Base-by-base conservation (phyloP, 2,888 invertebrate species). In the Flabesymbios commensalis region DNA sequence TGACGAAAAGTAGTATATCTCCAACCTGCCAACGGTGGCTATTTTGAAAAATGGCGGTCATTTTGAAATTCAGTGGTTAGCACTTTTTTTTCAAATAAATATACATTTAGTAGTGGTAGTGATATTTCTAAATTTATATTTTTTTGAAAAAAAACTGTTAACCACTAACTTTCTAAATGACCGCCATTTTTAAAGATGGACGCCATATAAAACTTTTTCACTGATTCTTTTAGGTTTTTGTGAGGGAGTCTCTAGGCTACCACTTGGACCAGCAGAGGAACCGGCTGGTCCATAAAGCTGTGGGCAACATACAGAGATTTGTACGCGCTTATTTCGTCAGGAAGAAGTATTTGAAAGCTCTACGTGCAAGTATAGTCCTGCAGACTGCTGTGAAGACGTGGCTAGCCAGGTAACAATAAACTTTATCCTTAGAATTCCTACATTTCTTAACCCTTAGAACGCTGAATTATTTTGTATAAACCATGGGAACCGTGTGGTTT, bases 191-290 rank as follows among this genome's bases (percentile, higher is more conserved):
- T 26, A 22, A 26, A 26, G 19, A 5, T 31, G 26, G 5, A 19
- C 53, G 7, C 32, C 22, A 10, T 41, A n/a, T n/a, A 29, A 29
- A 24, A 5, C 5, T 22, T 48, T n/a, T n/a, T n/a, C n/a, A n/a
- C n/a, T n/a, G n/a, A n/a, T n/a, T 28, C 22, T 53, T 57, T n/a
- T 45, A 95, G 63, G 94, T 97, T 17, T 98, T 98, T 78, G 83
- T 98, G 49, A 87, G 94, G 3, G 97, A 98, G 82, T 89, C 89
- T 0, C 84, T 97, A 53, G 93, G 94, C 79, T 87, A 93, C 19
- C 88, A 89, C 29, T 80, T 98, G 70, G 95, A 96, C 78, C 87
- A 89, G 28, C 88, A 90, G 22, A 87, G 95, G 39, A 89, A 90
- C 0, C 89, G 91, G 74, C 90, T 93, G 7, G 85, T 93, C 47